Evolutionary conservation across 1,140 invertebrate genomes (phyloP), one percentile per base, ranked within the genome.

Genomic region (Drosophila miranda): DNA sequence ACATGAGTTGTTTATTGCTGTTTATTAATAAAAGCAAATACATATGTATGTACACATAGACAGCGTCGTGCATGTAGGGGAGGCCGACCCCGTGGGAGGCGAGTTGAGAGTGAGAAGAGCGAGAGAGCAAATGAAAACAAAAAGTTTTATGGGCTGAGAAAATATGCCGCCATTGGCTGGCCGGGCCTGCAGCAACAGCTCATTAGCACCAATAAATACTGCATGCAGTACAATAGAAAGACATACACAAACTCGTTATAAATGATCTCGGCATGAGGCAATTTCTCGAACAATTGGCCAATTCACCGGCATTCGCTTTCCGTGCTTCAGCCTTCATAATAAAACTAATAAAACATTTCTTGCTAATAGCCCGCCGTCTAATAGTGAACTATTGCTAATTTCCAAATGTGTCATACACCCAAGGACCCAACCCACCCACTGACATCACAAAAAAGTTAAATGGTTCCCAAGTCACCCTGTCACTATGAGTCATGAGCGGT

Each of bases 271-370:
- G 38, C 21, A 46, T 63, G 60, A 58, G 59, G 38, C 54, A 58
- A 62, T 62, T 59, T 30, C 44, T 26, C 56, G 30, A 45, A 50
- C 54, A 67, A 75, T 68, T 67, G 50, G 42, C 44, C 51, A 60
- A 75, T 75, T 75, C 66, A 60, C 48, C 58, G 48, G 53, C 66
- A 43, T 70, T 72, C 59, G 51, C 57, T 67, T 78, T 69, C 50
- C 70, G 63, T 70, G 76, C 49, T 69, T 14, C 52, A 56, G 56
- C 71, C 71, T 79, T 80, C 60, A 69, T 71, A 75, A 64, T 66
- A 66, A 80, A 80, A 66, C 42, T 57, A 67, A 75, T 55, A 48
- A 75, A 71, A 64, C 59, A 45, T 60, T 71, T 58, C 43, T 23
- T 52, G 61, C 30, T 66, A 58, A 66, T 70, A 30, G 5, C 11